These are phyloP conservation scores for Acestrorhynchus altus DNA, from an alignment of 2,797 vertebrate genomes.

Conservation along the genomic window DNA sequence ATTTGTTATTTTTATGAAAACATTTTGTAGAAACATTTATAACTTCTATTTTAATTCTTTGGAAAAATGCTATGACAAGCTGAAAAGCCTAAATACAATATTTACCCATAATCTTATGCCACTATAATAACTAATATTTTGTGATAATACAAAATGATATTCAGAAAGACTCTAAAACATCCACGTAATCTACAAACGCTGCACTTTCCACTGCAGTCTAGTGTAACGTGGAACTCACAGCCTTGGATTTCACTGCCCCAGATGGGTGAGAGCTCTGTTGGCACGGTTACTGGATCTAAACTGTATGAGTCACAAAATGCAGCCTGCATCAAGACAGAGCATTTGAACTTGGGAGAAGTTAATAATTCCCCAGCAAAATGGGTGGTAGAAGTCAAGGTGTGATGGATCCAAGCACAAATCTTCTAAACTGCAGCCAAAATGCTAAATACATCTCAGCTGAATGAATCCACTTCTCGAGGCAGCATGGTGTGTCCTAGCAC, in stretches of 20 bases:
- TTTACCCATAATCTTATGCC: too few relatives aligned
- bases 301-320: not conserved
- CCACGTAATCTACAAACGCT: not conserved
- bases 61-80: too few relatives aligned
- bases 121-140: not conserved
- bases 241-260: not conserved
- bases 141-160: not conserved
- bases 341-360: not conserved
- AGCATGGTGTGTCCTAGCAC: not conserved
- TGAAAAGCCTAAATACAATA: too few relatives aligned
- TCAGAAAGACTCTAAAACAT: not conserved
- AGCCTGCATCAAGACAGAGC: not conserved
- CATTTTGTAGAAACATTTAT: too few relatives aligned
- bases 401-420: not conserved
- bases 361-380: constrained; percentile 7
- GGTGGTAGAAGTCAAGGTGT: not conserved
- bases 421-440: constrained; percentile 2
- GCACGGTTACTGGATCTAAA: not conserved
- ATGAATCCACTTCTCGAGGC: not conserved
- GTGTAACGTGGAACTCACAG: not conserved
- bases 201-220: not conserved
- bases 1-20: too few relatives aligned
- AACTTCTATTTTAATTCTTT: not conserved
- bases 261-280: not conserved
- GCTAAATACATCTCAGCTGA: not conserved